phyloP scores from a whole-genome alignment of 1,140 invertebrate genomes.

The Musca vetustissima region DNA sequence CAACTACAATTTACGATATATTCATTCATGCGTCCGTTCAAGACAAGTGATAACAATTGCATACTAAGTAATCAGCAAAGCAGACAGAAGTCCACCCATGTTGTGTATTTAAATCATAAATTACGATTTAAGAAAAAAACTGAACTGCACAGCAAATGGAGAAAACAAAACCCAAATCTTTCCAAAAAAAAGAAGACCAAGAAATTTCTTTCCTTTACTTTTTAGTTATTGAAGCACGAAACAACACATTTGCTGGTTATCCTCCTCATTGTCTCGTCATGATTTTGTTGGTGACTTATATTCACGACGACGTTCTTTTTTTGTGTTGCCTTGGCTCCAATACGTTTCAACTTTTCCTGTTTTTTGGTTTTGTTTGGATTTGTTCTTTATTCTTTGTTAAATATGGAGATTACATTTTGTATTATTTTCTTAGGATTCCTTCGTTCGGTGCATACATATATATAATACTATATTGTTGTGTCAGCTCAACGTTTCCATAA shows the following conservation, averaged over 20 bases:
- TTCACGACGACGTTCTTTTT: too few relatives aligned
- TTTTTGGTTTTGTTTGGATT: too few relatives aligned
- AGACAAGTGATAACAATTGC: constrained; percentile 2
- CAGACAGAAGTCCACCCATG: too few relatives aligned
- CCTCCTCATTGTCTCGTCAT: constrained; percentile 1
- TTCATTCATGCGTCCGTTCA: too few relatives aligned
- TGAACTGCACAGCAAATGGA: too few relatives aligned
- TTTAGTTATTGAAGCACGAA: too few relatives aligned
- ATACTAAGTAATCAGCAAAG: not conserved
- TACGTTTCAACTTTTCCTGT: not conserved
- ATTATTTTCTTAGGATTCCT: not conserved
- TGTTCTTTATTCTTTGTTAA: not conserved
- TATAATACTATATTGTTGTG: too few relatives aligned
- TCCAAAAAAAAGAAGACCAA: not conserved
- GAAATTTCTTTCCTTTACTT: not conserved
- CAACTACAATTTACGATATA: not conserved
- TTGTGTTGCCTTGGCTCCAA: not conserved
- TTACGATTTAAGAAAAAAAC: not conserved
- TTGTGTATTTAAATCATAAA: not conserved
- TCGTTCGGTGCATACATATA: not conserved
- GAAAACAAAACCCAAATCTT: not conserved
- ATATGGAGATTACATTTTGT: not conserved
- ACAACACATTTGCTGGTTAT: too few relatives aligned
- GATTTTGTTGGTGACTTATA: constrained; percentile 7
- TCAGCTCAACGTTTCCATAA: not conserved